Evolutionary conservation across 2,888 invertebrate species (phyloP), one percentile per base, ranked within the genome.

Genomic region (Melanotus villosus): DNA sequence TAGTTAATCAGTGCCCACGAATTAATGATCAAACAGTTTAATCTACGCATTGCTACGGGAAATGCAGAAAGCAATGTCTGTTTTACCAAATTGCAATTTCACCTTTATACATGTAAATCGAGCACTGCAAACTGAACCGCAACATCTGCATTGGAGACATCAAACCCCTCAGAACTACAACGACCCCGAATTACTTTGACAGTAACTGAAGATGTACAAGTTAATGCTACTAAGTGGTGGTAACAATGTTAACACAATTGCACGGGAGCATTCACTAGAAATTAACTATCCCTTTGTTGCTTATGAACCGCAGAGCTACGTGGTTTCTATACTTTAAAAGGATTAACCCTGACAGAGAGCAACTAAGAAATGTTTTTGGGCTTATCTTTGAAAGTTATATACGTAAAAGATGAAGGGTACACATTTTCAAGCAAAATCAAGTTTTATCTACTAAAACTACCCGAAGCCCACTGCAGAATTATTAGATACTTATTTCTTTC

Each of bases 251-350:
- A 32, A 32, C 12, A 45, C 23, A 45, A 65, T 47, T 47, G 57
- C 36, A 36, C 10, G 18, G 18, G 26, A 52, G 65, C 38, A 58
- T 38, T 52, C 32, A 23, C 34, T 19, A 56, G 56, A 67, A 62
- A 62, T 56, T 43, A 67, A 62, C 67, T 59, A 60, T 45, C 60
- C 45, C 59, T 58, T 59, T 59, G 52, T 59, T 41, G 65, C 18
- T 32, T 41, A 66, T 59, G 50, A 59, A 66, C 65, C 59, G 52
- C 50, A 66, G 32, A 50, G 50, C 30, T 38, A 19, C 18, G 43
- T 21, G 65, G 65, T 65, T 36, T 34, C 65, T 32, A 50, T 30
- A 59, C 50, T 66, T 59, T 59, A 59, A 66, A 66, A 30, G 59
- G 65, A 66, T 66, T 59, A 66, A 59, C 41, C 52, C 52, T 26